phyloP scores from a whole-genome alignment of 2,113 vertebrate genomes.

The Camarhynchus parvulus region DNA sequence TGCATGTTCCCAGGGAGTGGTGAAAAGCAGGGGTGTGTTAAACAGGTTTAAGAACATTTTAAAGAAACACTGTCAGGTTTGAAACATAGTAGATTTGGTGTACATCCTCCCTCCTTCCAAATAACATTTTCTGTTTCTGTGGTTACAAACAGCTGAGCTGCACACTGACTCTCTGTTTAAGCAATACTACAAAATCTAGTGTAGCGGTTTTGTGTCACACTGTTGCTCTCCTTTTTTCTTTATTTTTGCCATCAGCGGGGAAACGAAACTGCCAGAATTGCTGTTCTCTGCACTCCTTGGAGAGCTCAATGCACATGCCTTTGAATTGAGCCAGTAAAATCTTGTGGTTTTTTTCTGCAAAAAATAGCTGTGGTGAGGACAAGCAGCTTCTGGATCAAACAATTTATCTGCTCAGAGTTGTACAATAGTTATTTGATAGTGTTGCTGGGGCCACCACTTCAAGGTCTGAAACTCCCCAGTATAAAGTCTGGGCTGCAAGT shows the following conservation, averaged over 20 bases:
- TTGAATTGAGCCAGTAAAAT: not conserved
- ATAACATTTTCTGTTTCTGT: slow-evolving; percentile 44
- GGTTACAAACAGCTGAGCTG: slow-evolving; percentile 9
- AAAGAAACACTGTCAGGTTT: slow-evolving; percentile 52
- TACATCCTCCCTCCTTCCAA: slow-evolving; percentile 13
- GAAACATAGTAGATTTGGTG: slow-evolving; percentile 3
- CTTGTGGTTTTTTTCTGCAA: not conserved
- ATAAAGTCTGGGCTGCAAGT: not conserved
- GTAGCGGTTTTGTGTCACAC: not conserved
- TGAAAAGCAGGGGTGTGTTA: slow-evolving; percentile 52
- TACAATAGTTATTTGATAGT: not conserved
- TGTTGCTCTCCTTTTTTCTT: not conserved
- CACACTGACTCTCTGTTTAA: not conserved
- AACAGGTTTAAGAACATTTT: slow-evolving; percentile 62
- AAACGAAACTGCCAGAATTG: not conserved
- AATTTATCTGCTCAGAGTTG: not conserved
- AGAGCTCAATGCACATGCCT: not conserved
- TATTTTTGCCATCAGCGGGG: not conserved
- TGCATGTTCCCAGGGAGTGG: slow-evolving; percentile 54
- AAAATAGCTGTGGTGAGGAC: not conserved
- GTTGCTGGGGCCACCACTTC: not conserved
- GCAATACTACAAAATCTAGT: slow-evolving; percentile 1
- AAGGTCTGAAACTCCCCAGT: not conserved
- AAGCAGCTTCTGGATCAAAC: not conserved
- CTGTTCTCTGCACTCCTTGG: not conserved